Base-by-base conservation (phyloP, 2,888 invertebrate genomes). In the Xylota segnis region DNA sequence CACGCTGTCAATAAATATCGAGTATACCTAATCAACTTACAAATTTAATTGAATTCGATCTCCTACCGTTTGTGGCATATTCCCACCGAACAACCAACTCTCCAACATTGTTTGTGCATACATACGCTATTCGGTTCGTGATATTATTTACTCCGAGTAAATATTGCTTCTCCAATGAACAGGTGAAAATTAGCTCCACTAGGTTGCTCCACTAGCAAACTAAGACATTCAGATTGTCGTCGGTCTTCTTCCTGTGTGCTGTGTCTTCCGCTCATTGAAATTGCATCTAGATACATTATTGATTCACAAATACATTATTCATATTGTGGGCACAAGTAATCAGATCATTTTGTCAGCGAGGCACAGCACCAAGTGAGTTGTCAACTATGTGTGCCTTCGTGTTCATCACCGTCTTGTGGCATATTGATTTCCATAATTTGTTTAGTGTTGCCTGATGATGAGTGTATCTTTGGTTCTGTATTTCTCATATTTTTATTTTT, bases 211-310 rank as follows among this genome's bases (percentile, higher is more conserved):
- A 43, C 54, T 5, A 40, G 10, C 59, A 83, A 58, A 45, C 59
- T 52, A 29, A 66, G 65, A 66, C 32, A 66, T 47, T 58, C 74
- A 76, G 50, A 50, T 71, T 6, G 58, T 27, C 27, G 10, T 47
- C 59, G 45, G 61, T 50, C 32, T 29, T 18, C 40, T 72, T 34
- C 34, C 50, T 61, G 65, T 65, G 34, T 50, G 16, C 5, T 78
- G 56, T 63, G 29, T 59, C 50, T 65, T 65, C 70, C 63, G 61
- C 65, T 77, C 71, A 77, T 68, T 72, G 82, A 82, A 82, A 82
- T 82, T 86, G 86, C 86, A 86, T 82, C 86, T 82, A 76, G 76
- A 86, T 86, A 82, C 86, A 76, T 86, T 86, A 86, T 82, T 86
- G 86, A 77, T 77, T 86, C 72, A 77, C 82, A 68, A 72, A 86